Percentiles rank a stretch among this genome's conserved stretches.
Evolutionary conservation across 2,113 vertebrate species (phyloP).

Genomic region (Zosterops japonicus): DNA sequence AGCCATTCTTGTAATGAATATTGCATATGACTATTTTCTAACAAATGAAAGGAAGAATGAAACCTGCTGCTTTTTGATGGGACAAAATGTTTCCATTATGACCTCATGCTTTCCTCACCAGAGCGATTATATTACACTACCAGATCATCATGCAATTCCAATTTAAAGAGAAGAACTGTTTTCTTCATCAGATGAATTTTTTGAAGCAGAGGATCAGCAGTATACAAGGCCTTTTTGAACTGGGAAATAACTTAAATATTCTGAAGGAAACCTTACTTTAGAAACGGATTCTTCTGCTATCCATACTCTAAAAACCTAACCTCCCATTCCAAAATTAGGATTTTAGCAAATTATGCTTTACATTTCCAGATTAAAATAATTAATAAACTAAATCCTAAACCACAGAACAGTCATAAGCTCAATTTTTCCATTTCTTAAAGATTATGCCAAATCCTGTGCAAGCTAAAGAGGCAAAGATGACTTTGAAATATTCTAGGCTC

Average conservation of each 20-base stretch:
- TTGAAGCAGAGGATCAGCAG: slow-evolving; percentile 8
- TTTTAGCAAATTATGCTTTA: neutral
- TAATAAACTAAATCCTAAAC: neutral
- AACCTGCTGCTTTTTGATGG: slow-evolving; percentile 73
- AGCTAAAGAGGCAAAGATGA: neutral
- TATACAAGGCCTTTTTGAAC: neutral
- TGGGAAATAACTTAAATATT: neutral
- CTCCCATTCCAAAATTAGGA: neutral
- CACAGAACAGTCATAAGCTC: neutral
- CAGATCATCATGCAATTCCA: slow-evolving; percentile 31
- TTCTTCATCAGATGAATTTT: slow-evolving; percentile 55
- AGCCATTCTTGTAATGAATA: slow-evolving; percentile 44
- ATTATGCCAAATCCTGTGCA: neutral
- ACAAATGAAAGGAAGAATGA: slow-evolving; percentile 74
- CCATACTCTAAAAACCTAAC: neutral
- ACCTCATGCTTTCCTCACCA: slow-evolving; percentile 73
- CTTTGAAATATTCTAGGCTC: neutral
- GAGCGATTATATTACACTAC: slow-evolving; percentile 28
- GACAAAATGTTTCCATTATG: slow-evolving; percentile 81
- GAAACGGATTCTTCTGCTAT: neutral
- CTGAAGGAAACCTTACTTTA: neutral
- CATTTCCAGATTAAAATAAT: neutral
- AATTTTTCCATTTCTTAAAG: neutral
- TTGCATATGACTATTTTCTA: slow-evolving; percentile 35
- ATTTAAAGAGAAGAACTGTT: slow-evolving; percentile 39